phyloP scores from a whole-genome alignment of 2,888 invertebrate species.

The Megastigmus dorsalis region DNA sequence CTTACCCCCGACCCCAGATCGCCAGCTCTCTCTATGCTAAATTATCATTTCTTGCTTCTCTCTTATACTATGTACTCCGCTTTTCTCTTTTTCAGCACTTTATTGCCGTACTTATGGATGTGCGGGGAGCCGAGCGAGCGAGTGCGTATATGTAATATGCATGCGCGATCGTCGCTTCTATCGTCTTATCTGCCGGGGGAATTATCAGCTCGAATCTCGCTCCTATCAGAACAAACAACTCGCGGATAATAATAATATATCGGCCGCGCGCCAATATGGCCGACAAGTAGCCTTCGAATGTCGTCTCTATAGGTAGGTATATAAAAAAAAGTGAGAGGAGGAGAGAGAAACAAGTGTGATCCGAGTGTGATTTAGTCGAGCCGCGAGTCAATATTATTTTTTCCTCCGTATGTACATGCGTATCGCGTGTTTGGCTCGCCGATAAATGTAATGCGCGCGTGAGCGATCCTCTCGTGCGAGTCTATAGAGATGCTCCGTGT shows the following conservation, averaged over 20 bases:
- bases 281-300: constrained; percentile 54
- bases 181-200: constrained; percentile 68
- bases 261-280: constrained; percentile 64
- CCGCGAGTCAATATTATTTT: constrained; percentile 35
- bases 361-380: constrained; percentile 3
- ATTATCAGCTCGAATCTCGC: constrained; percentile 71
- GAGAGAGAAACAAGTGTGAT: not conserved
- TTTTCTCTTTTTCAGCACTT: constrained; percentile 59
- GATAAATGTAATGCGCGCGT: constrained; percentile 12
- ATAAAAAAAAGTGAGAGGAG: no score
- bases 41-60: constrained; percentile 24
- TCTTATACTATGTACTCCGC: not conserved
- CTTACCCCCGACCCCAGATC: no score
- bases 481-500: not conserved
- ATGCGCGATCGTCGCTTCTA: constrained; percentile 1
- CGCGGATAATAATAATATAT: constrained; percentile 59
- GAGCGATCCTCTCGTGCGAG: constrained; percentile 4
- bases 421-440: not conserved
- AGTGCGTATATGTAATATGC: not conserved
- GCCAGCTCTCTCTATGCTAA: not conserved
- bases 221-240: constrained; percentile 70
- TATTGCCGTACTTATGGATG: constrained; percentile 59
- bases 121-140: constrained; percentile 65
- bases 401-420: constrained; percentile 12
- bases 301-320: no score